phyloP scores from a whole-genome alignment of 2,113 vertebrate species.

The Sander lucioperca region DNA sequence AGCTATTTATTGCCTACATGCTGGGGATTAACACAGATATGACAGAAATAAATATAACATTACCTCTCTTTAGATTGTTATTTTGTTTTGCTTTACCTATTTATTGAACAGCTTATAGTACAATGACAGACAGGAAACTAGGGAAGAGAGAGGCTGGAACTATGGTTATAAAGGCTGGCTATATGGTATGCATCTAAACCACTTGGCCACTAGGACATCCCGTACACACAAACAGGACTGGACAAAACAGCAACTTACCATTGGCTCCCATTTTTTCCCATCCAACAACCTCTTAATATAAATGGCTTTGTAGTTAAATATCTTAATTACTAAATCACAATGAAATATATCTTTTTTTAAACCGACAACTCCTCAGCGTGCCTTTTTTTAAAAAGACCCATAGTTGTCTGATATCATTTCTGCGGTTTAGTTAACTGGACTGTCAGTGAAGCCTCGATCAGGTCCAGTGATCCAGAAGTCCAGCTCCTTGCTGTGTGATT shows the following conservation, averaged over 20 bases:
- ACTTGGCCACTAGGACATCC: neutral
- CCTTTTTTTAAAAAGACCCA: neutral
- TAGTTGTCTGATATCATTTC: neutral
- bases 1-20: neutral
- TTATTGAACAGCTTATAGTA: neutral
- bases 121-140: neutral
- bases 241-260: neutral
- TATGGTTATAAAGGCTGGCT: too few relatives aligned
- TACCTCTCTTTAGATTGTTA: neutral
- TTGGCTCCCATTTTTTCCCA: neutral
- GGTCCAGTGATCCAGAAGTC: constrained; percentile 9
- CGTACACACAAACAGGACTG: neutral
- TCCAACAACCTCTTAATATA: neutral
- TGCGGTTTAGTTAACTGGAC: neutral
- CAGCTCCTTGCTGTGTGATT: constrained; percentile 17
- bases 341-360: neutral
- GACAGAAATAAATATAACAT: neutral
- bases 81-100: neutral
- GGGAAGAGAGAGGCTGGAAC: neutral
- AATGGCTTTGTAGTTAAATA: neutral
- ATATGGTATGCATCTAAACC: neutral
- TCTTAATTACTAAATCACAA: neutral
- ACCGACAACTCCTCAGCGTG: neutral
- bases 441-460: constrained; percentile 3
- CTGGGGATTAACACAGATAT: neutral